phyloP scores from a whole-genome alignment of 1,140 invertebrate genomes.

The Ditylenchus dipsaci region DNA sequence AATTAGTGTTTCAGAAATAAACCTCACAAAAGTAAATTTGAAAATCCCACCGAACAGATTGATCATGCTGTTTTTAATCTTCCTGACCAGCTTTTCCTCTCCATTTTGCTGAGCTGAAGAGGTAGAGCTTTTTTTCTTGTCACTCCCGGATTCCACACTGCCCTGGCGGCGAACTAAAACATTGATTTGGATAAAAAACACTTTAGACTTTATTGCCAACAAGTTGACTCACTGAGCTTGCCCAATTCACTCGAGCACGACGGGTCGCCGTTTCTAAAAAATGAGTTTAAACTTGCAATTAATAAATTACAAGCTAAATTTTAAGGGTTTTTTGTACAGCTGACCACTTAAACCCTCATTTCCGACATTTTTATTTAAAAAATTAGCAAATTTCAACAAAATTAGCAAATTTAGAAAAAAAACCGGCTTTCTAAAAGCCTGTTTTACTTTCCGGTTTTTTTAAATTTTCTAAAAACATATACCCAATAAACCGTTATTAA shows the following conservation, averaged over 20 bases:
- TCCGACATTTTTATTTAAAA: too few relatives aligned
- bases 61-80: constrained; percentile 37
- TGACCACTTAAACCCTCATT: too few relatives aligned
- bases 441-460: too few relatives aligned
- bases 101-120: background rate
- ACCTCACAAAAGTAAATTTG: background rate
- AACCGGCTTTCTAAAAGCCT: too few relatives aligned
- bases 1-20: too few relatives aligned
- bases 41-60: constrained; percentile 25
- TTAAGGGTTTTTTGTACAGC: too few relatives aligned
- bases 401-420: too few relatives aligned
- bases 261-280: constrained; percentile 4
- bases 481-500: too few relatives aligned
- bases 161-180: constrained; percentile 39
- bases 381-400: too few relatives aligned
- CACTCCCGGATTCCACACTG: constrained; percentile 28
- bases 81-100: constrained; percentile 12
- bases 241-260: background rate
- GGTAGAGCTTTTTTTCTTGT: constrained; percentile 12
- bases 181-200: background rate
- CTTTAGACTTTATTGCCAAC: background rate
- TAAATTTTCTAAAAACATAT: too few relatives aligned
- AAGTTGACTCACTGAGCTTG: background rate
- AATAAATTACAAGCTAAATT: too few relatives aligned
- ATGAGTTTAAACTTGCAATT: background rate